Base-by-base conservation (phyloP, 2,113 vertebrate genomes). In the Hucho hucho region DNA sequence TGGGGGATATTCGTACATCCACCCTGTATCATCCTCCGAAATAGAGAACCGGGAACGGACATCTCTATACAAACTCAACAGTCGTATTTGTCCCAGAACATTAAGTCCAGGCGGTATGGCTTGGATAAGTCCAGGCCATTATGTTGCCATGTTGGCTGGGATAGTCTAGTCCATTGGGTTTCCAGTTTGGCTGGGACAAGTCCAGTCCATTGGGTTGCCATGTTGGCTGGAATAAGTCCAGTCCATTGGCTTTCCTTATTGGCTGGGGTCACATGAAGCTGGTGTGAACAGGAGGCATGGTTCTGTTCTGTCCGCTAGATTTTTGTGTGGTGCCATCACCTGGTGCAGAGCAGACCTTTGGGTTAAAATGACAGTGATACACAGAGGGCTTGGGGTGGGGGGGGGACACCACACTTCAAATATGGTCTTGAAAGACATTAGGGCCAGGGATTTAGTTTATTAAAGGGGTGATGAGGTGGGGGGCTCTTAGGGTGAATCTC, bases 231-330 rank as follows among this genome's bases (percentile, higher is more conserved):
- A 1, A 53, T 18, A 53, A 49, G 49, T 53, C 12, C 4, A 53
- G 16, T 53, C 49, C 63, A 26, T 26, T 64, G 63, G 11, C 3
- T 64, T 25, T 3, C 4, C 4, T 4, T 5, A 14, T 64, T 14
- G 13, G 14, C 4, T 11, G 25, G 28, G 49, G 25, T n/a, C 24
- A 6, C 1, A 4, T 24, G 63, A 16, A 65, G 49, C 69, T 69
- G 14, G 4, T 18, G 16, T 26, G 25, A 13, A 18, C 49, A 53
- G 18, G 47, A 58, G 20, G 53, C 43, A 43, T 4, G 12, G 37
- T 32, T 22, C 20, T 58, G 13, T 53, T 53, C 49, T 53, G 64
- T 79, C 64, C 2, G 43, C 70, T 16, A 13, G 69, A 75, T 83
- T 78, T 64, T 13, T 20, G 18, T 67, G 72, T 46, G 58, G 64